Base-by-base conservation (phyloP, 1,140 invertebrate genomes). In the Drosophila yakuba region DNA sequence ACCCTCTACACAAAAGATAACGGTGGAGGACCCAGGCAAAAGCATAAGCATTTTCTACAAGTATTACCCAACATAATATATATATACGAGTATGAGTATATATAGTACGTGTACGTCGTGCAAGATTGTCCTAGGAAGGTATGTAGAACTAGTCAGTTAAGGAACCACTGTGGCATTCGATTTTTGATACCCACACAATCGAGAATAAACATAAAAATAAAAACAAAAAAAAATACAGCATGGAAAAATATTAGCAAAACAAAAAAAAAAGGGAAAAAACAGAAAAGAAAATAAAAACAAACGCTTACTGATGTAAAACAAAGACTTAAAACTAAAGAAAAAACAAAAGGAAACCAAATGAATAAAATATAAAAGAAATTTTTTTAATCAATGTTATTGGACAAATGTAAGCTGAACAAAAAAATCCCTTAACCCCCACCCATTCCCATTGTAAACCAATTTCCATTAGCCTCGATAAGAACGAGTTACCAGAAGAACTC, bases 241-340 rank as follows among this genome's bases (percentile, higher is more conserved):
- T 45, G 28, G 47, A 43, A 45, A 63, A 60, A 32, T 48, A 54
- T 20, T 50, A n/a, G 52, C 36, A 48, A n/a, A 74, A 20, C 20
- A 20, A 20, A 20, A 20, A 20, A 41, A 64, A 48, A 47, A 58
- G 25, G 25, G 8, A 20, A 44, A 64, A 60, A 47, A 57, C 12
- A 25, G n/a, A 39, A 60, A 56, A 61, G 47, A 28, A 62, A 74
- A 58, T 58, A 59, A 71, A 85, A 80, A 63, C 61, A 89, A 83
- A 74, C 76, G 84, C 84, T 88, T 88, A 88, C 84, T 89, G 76
- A 88, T 83, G 84, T 80, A 88, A 88, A 88, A 88, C 84, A 88
- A 88, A 88, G 84, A 88, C 84, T 88, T 89, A 80, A 88, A 56
- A 71, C 63, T 2, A 47, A 60, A 25, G 20, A 47, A 41, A 43